Conservation (phyloP, 2,888 invertebrate genomes). For the Drosophila siamana region DNA sequence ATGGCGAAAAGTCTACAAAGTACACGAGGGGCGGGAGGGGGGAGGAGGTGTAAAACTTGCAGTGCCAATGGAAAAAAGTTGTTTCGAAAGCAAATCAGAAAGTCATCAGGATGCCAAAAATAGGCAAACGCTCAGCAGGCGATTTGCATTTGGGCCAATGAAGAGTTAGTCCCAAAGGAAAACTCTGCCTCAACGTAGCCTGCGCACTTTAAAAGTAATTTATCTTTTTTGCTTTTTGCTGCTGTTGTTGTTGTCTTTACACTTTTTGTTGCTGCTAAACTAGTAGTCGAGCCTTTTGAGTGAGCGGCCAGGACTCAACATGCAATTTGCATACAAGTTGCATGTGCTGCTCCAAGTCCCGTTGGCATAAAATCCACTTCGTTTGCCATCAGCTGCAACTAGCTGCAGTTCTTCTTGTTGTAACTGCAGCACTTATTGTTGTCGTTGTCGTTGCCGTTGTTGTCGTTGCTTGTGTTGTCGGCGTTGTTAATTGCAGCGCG, state of each 20-base stretch:
- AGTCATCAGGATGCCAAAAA: constrained; percentile 69
- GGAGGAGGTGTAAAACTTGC: constrained; percentile 42
- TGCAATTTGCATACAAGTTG: constrained; percentile 77
- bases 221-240: constrained; percentile 62
- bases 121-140: constrained; percentile 47
- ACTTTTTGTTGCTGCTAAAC: constrained; percentile 3
- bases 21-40: not conserved
- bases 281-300: not conserved
- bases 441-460: constrained; percentile 31
- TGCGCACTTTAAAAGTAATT: constrained; percentile 77
- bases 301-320: constrained; percentile 38
- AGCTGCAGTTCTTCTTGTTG: constrained; percentile 10
- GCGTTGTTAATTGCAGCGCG: constrained; percentile 65
- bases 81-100: constrained; percentile 77
- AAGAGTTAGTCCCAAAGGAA: constrained; percentile 40
- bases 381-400: constrained; percentile 44
- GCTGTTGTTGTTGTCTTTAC: too few relatives aligned
- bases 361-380: constrained; percentile 71
- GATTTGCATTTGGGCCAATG: constrained; percentile 67
- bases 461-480: constrained; percentile 33
- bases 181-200: constrained; percentile 31
- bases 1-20: constrained; percentile 3
- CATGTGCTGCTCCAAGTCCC: constrained; percentile 52
- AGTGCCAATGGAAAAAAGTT: constrained; percentile 42
- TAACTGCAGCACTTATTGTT: constrained; percentile 5